Conservation (phyloP, 1,140 invertebrate species). For the Neodiprion pinetum region DNA sequence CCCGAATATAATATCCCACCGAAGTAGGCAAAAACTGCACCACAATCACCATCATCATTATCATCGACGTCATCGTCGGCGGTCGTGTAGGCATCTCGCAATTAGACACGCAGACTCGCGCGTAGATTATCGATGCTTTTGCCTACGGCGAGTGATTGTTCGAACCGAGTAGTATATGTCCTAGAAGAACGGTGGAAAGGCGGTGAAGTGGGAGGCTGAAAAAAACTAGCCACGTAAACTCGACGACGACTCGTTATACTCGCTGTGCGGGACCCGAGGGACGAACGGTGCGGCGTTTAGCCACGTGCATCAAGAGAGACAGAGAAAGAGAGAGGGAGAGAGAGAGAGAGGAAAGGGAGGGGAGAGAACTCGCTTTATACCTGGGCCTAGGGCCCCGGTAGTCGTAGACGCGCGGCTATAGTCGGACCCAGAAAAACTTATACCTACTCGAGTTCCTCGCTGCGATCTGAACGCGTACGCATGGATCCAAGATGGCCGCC, state of each 20-base stretch:
- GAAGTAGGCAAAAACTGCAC: too few species aligned
- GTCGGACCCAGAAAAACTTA: not conserved
- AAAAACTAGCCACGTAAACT: slow-evolving; percentile 23
- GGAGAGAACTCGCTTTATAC: slow-evolving; percentile 25
- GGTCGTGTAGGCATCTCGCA: too few species aligned
- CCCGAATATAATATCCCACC: too few species aligned
- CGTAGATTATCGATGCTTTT: too few species aligned
- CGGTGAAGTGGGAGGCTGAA: slow-evolving; percentile 17
- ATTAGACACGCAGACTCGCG: too few species aligned
- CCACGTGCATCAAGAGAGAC: slow-evolving; percentile 15
- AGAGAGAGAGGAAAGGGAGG: slow-evolving; percentile 28
- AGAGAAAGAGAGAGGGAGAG: slow-evolving; percentile 29
- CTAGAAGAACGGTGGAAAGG: slow-evolving; percentile 10
- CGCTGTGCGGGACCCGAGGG: too few species aligned
- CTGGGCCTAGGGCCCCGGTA: not conserved
- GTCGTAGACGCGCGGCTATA: not conserved
- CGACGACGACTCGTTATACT: slow-evolving; percentile 5
- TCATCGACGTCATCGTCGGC: too few species aligned
- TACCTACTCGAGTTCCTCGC: not conserved
- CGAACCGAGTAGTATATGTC: not conserved
- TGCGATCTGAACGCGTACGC: too few species aligned
- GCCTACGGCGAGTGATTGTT: too few species aligned
- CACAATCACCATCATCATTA: too few species aligned
- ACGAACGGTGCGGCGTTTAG: too few species aligned
- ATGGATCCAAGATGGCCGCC: too few species aligned